Evolutionary conservation across 2,797 vertebrate genomes (phyloP), one percentile per base, ranked within the genome.

Genomic region (Babyrousa celebensis): DNA sequence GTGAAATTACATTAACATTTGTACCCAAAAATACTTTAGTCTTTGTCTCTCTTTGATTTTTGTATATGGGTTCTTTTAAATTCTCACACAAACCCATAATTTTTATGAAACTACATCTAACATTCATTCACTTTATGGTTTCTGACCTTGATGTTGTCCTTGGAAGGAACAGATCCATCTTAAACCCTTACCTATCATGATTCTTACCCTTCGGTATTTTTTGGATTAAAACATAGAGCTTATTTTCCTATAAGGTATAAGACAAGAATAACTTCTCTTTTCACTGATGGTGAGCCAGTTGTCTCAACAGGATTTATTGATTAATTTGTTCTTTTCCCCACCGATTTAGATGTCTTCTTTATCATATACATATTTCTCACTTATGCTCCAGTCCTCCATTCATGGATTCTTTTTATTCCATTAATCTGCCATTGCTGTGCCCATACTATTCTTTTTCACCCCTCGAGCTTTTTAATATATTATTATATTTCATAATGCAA

Each of bases 321-420:
- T 96, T 80, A 65, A 96, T 84, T 94, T 62, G 63, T 86, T 23
- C 12, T 95, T 95, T 71, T n/a, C 36, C 67, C 82, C 67, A 2
- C 48, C 80, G 75, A 87, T 60, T 87, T 84, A 89, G 85, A 80
- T 94, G 84, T 63, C 79, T 79, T 78, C 62, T 96, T 89, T 91
- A 56, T 96, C n/a, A 82, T 77, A 40, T 12, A 40, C n/a, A 21
- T 77, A 87, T 93, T 96, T 95, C 67, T 96, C 27, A 56, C 14
- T 85, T 86, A 85, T 2, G 10, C 23, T 32, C 7, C 0, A 52
- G 25, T 65, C 83, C 0, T 18, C 32, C 62, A 20, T 94, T 83
- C 75, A 3, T 48, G 12, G 29, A 52, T 87, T 78, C 56, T 68
- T 92, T 85, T 77, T 52, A 75, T 82, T 82, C 65, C 72, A 43